These are phyloP conservation scores for Galeruca laticollis DNA, from an alignment of 2,888 invertebrate species.

Conservation along the genomic window DNA sequence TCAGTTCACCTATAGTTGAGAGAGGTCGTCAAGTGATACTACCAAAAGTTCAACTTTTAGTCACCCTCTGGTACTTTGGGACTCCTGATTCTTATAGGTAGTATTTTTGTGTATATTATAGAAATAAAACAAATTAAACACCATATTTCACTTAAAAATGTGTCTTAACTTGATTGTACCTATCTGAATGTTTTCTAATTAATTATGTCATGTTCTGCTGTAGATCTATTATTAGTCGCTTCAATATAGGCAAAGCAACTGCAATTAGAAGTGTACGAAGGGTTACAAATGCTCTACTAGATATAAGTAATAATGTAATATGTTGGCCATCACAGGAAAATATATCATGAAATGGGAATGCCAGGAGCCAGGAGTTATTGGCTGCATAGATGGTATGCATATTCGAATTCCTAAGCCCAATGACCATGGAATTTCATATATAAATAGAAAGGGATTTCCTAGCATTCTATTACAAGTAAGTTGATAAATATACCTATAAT, in stretches of 20 bases:
- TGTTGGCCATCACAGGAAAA: conserved; percentile 29
- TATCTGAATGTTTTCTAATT: conserved; percentile 17
- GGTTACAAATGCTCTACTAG: conserved; percentile 30
- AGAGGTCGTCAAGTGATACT: conserved; percentile 26
- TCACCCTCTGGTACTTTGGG: conserved; percentile 16
- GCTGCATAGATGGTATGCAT: conserved; percentile 35
- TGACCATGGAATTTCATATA: conserved; percentile 27
- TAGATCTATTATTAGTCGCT: conserved; percentile 29
- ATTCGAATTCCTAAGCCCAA: conserved; percentile 31
- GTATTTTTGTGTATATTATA: too few species aligned
- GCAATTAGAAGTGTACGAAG: conserved; percentile 33
- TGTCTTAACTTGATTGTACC: conserved; percentile 14
- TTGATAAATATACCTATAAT: conserved; percentile 13
- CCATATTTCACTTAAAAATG: conserved; percentile 16
- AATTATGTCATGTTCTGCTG: conserved; percentile 21
- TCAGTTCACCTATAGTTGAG: conserved; percentile 18
- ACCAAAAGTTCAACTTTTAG: conserved; percentile 26
- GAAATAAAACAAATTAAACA: neutral
- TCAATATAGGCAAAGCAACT: conserved; percentile 37
- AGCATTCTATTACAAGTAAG: conserved; percentile 30
- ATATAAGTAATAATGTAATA: conserved; percentile 21
- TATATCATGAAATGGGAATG: conserved; percentile 27
- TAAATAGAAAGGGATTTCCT: conserved; percentile 20
- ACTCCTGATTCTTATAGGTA: conserved; percentile 25
- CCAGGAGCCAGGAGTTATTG: conserved; percentile 30